phyloP scores from a whole-genome alignment of 2,113 vertebrate species.

The Python bivittatus region DNA sequence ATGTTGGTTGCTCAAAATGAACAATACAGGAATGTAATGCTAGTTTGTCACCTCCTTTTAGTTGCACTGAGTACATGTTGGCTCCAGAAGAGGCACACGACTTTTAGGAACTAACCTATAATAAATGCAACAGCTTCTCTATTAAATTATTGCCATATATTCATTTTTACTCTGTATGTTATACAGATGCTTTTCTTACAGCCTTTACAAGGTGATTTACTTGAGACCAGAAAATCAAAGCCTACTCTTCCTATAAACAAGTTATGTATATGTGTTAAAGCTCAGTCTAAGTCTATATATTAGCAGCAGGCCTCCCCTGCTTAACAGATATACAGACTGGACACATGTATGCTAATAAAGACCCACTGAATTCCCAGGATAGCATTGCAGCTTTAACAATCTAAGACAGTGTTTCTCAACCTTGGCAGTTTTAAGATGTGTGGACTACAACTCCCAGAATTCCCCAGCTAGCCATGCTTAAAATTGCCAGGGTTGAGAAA shows the following conservation, averaged over 20 bases:
- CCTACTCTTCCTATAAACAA: background rate
- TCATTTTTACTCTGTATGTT: background rate
- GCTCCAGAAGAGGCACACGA: background rate
- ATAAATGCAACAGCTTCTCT: background rate
- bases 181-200: background rate
- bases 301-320: background rate
- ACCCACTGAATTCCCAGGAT: background rate
- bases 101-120: background rate
- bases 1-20: background rate
- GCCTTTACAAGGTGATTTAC: background rate
- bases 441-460: too few relatives aligned
- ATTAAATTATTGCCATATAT: background rate
- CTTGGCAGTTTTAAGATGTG: too few relatives aligned
- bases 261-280: background rate
- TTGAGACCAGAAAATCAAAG: slow-evolving; percentile 5
- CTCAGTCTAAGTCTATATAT: background rate
- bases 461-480: too few relatives aligned
- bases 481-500: too few relatives aligned
- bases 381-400: background rate
- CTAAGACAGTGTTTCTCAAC: background rate
- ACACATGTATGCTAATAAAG: background rate
- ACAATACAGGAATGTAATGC: background rate
- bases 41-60: background rate
- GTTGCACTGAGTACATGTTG: background rate
- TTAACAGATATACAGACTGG: background rate